These are phyloP conservation scores for Nothoprocta pentlandii DNA, from an alignment of 2,113 vertebrate genomes.

Conservation along the genomic window DNA sequence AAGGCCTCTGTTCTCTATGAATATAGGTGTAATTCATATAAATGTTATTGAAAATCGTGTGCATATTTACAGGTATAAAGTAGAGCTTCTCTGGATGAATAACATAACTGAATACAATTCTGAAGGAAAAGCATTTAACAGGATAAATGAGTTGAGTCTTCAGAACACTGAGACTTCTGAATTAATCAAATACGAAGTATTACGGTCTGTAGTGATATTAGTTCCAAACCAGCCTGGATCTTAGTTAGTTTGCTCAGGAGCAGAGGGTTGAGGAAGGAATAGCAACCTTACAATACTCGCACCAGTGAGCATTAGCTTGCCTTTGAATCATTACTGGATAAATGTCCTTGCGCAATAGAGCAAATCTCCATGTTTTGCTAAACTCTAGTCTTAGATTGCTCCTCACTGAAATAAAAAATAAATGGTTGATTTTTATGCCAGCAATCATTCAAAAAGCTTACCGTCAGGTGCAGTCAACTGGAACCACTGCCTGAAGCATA, in stretches of 20 bases:
- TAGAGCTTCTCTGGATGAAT: background rate
- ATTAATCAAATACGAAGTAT: background rate
- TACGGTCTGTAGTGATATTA: background rate
- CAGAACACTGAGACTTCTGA: background rate
- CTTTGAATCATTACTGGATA: background rate
- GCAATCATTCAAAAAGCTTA: background rate
- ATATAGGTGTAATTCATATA: background rate
- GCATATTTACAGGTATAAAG: conserved; percentile 33
- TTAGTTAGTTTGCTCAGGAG: background rate
- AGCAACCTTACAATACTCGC: background rate
- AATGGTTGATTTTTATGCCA: background rate
- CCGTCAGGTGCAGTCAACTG: background rate
- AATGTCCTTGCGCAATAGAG: background rate
- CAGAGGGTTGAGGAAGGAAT: background rate
- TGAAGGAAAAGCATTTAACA: background rate
- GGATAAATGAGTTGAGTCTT: background rate
- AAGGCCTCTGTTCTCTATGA: background rate
- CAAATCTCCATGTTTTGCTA: background rate
- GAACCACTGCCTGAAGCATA: background rate
- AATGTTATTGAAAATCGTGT: conserved; percentile 4
- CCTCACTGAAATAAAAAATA: background rate
- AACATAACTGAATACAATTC: background rate
- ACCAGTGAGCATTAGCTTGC: background rate
- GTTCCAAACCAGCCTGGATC: background rate
- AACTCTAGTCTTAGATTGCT: background rate